Conservation (phyloP, 2,797 vertebrate species). For the Hydrophis major region DNA sequence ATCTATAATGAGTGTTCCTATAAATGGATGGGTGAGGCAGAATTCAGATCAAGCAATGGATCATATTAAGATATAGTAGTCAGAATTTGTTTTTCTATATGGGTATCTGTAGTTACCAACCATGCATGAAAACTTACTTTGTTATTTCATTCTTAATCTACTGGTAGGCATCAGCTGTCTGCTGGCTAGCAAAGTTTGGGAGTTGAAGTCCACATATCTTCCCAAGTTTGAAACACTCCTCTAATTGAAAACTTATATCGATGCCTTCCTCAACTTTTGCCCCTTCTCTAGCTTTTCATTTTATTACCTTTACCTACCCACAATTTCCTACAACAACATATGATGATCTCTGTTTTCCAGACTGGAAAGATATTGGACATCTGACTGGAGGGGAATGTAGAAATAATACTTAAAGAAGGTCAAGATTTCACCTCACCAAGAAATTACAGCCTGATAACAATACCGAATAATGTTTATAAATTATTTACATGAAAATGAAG, state of each 20-base stretch:
- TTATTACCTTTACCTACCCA: background rate
- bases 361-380: background rate
- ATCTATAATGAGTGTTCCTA: background rate
- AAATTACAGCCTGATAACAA: background rate
- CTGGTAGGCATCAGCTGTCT: background rate
- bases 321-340: background rate
- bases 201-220: background rate
- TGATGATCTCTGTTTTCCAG: background rate
- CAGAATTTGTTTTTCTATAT: background rate
- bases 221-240: background rate
- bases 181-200: background rate
- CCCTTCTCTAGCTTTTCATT: background rate
- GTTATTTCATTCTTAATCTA: background rate
- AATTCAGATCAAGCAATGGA: background rate
- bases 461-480: background rate
- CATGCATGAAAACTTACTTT: background rate
- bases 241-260: background rate
- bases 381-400: background rate
- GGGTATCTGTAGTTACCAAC: background rate
- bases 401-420: background rate
- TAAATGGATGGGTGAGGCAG: background rate
- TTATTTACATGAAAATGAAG: background rate
- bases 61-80: background rate
- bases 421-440: background rate
- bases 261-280: background rate